A percentile compares a stretch with the other conserved stretches of the same genome.
phyloP scores from a whole-genome alignment of 2,113 vertebrate genomes.

The Tupaia chinensis region DNA sequence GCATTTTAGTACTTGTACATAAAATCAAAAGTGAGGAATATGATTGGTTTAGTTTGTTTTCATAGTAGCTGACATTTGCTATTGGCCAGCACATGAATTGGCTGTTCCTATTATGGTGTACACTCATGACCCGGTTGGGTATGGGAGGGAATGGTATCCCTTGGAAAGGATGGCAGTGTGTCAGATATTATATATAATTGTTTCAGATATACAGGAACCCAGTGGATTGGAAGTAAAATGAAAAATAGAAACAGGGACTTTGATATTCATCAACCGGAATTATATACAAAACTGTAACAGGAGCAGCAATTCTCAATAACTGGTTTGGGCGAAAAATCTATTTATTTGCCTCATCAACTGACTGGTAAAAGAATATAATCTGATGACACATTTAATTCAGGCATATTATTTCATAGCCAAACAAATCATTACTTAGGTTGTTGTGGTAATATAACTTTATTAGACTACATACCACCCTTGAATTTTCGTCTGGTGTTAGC shows the following conservation, averaged over 20 bases:
- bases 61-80: neutral
- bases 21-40: neutral
- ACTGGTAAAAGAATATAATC: neutral
- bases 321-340: neutral
- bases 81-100: neutral
- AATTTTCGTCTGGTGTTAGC: constrained; percentile 50
- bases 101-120: neutral
- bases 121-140: neutral
- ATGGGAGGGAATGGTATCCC: neutral
- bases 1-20: neutral
- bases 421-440: neutral
- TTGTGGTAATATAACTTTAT: constrained; percentile 45
- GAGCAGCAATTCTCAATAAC: neutral
- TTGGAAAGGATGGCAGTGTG: neutral
- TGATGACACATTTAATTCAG: constrained; percentile 44
- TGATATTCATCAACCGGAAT: neutral
- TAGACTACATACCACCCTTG: neutral
- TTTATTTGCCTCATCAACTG: constrained; percentile 7
- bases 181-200: neutral
- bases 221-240: neutral
- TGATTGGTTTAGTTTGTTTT: neutral
- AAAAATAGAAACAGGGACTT: neutral
- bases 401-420: neutral
- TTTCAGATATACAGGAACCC: neutral
- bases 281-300: neutral